Conservation (phyloP, 2,113 vertebrate genomes). For the Vulpes ferrilata region DNA sequence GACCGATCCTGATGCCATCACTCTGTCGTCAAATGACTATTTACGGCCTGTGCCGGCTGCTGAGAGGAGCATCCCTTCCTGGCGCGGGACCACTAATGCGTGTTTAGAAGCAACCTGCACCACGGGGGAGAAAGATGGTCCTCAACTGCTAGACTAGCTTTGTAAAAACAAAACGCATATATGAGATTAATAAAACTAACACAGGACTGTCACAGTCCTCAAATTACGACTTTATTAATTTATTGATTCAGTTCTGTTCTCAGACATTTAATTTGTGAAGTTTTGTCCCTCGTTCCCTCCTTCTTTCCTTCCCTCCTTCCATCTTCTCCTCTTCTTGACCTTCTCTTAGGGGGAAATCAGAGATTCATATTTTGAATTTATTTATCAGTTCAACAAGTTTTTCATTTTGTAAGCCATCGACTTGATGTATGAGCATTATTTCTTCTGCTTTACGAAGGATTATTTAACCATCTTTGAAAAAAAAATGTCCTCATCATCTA, state of each 20-base stretch:
- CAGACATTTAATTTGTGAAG: neutral
- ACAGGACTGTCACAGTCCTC: neutral
- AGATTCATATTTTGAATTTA: neutral
- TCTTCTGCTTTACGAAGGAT: neutral
- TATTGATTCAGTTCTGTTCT: neutral
- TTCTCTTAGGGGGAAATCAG: neutral
- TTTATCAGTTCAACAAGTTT: neutral
- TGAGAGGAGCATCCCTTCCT: neutral
- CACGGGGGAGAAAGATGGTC: neutral
- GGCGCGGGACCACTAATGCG: neutral
- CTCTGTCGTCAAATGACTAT: neutral
- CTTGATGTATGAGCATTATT: neutral
- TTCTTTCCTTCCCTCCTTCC: fast-evolving
- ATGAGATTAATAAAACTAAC: neutral
- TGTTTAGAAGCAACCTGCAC: neutral
- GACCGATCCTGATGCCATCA: too few relatives aligned
- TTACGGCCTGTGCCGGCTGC: fast-evolving
- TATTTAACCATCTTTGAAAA: neutral
- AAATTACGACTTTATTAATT: neutral
- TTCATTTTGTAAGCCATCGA: neutral
- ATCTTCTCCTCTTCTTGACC: neutral
- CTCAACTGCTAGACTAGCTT: neutral
- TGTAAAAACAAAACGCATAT: neutral
- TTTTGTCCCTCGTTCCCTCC: neutral
- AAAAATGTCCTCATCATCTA: neutral